A percentile compares a stretch with the other conserved stretches of the same genome.
Conservation (phyloP, 2,113 vertebrate genomes). For the Raja brachyura region DNA sequence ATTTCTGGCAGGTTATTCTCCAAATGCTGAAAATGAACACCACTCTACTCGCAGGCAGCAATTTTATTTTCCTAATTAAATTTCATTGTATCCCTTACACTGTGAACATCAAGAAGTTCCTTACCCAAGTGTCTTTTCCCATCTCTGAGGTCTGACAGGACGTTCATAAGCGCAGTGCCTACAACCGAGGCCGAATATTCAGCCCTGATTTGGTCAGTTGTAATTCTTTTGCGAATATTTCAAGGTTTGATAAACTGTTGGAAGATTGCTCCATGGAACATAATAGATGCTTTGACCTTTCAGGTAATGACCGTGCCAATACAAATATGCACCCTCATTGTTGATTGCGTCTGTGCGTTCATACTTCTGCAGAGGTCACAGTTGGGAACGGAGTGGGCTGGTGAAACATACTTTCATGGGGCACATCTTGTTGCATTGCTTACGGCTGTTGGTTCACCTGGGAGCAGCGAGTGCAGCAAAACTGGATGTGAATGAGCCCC, state of each 20-base stretch:
- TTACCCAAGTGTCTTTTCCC: background rate
- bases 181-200: background rate
- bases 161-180: background rate
- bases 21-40: background rate
- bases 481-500: background rate
- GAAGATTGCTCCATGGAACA: background rate
- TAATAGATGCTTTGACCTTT: background rate
- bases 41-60: background rate
- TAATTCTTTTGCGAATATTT: background rate
- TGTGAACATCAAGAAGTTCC: background rate
- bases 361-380: background rate
- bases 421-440: background rate
- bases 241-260: background rate
- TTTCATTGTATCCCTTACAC: background rate
- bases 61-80: background rate
- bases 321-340: background rate
- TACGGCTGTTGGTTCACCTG: background rate
- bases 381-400: background rate
- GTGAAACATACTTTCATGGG: background rate
- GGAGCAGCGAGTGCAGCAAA: background rate
- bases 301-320: background rate
- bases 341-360: background rate
- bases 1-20: background rate
- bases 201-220: too few species aligned
- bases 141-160: background rate